phyloP scores from a whole-genome alignment of 2,888 invertebrate species.

The Scaptomyza caliginosa region DNA sequence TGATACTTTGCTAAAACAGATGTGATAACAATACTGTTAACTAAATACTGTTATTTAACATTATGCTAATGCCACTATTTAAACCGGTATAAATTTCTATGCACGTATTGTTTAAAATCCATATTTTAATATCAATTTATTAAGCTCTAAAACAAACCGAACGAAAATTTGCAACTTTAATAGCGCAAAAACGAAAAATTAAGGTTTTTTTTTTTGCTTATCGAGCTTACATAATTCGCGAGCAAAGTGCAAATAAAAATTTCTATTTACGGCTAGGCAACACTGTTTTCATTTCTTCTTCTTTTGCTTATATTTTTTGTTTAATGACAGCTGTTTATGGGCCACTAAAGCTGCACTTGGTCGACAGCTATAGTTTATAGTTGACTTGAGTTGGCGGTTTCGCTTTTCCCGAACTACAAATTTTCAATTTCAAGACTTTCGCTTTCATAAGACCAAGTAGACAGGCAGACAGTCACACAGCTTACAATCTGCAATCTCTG shows the following conservation, averaged over 20 bases:
- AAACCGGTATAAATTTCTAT: not conserved
- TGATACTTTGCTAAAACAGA: too few relatives aligned
- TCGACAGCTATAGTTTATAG: conserved; percentile 11
- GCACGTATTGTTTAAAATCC: not conserved
- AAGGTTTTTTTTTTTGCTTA: conserved; percentile 21
- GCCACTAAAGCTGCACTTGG: conserved; percentile 56
- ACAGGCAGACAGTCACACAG: not conserved
- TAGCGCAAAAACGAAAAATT: conserved; percentile 20
- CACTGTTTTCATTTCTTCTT: not conserved
- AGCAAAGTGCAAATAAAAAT: conserved; percentile 45
- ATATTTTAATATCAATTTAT: not conserved
- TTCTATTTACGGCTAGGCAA: conserved; percentile 16
- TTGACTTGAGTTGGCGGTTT: conserved; percentile 22
- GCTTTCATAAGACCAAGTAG: conserved; percentile 43
- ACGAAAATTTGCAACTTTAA: conserved; percentile 58
- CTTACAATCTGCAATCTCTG: conserved; percentile 3
- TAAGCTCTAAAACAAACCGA: not conserved
- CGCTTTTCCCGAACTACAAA: conserved; percentile 46
- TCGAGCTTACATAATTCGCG: conserved; percentile 52
- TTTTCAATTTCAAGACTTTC: conserved; percentile 64
- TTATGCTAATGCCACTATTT: not conserved
- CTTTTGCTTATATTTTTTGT: conserved; percentile 27
- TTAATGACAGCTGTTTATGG: conserved; percentile 65
- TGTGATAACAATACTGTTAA: not conserved
- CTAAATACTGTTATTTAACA: not conserved